Evolutionary conservation across 2,797 vertebrate genomes (phyloP).

Genomic region (Gymnocypris eckloni): DNA sequence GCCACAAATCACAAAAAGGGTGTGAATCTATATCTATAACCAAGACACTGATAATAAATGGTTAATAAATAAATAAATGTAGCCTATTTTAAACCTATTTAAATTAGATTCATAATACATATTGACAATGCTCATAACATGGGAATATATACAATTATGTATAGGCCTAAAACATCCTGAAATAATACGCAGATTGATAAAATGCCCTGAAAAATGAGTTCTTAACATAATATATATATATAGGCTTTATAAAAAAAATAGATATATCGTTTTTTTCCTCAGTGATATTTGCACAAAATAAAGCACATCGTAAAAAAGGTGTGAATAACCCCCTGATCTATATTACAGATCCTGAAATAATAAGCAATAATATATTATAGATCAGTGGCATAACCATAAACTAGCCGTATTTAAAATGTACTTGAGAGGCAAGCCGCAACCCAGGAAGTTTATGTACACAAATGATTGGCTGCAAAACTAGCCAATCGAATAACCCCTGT

Average conservation of each 20-base stretch:
- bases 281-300: background rate
- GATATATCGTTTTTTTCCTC: background rate
- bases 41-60: background rate
- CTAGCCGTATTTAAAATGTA: background rate
- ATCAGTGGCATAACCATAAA: background rate
- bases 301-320: background rate
- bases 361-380: background rate
- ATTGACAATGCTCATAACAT: background rate
- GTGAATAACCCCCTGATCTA: background rate
- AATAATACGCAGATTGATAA: background rate
- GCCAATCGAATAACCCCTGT: background rate
- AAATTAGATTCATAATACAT: background rate
- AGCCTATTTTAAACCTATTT: background rate
- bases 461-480: slow-evolving; percentile 17
- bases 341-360: background rate
- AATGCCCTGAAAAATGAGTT: background rate
- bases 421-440: background rate
- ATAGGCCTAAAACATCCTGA: background rate
- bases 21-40: background rate
- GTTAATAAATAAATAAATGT: background rate
- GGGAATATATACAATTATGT: background rate
- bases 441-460: slow-evolving; percentile 43
- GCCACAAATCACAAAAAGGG: background rate
- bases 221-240: background rate
- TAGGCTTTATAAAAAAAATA: too few relatives aligned